phyloP scores from a whole-genome alignment of 2,113 vertebrate genomes.

The Morone chrysops region DNA sequence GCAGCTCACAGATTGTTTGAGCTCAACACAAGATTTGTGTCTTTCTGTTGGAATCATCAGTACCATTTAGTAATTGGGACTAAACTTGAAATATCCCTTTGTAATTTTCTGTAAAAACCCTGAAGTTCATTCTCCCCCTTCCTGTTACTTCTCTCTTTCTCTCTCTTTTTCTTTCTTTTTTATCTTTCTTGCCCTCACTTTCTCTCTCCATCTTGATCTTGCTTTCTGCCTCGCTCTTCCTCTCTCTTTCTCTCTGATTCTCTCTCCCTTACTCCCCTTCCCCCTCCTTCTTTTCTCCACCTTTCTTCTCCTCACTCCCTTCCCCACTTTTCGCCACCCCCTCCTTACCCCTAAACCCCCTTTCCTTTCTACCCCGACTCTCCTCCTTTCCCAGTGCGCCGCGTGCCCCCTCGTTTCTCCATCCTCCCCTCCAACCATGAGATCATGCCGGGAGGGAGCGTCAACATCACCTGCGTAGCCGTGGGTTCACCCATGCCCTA shows the following conservation, averaged over 20 bases:
- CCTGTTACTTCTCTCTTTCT: conserved; percentile 80
- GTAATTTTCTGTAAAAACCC: conserved; percentile 83
- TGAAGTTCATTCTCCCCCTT: conserved; percentile 85
- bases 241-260: conserved; percentile 52
- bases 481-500: conserved; percentile 99
- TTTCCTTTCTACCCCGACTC: conserved; percentile 68
- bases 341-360: conserved; percentile 27
- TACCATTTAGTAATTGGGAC: conserved; percentile 81
- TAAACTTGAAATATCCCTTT: conserved; percentile 84
- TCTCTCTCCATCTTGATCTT: conserved; percentile 48
- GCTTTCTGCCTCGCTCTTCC: conserved; percentile 35
- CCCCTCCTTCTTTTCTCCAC: conserved; percentile 42
- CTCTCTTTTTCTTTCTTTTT: conserved; percentile 58
- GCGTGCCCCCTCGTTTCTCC: conserved; percentile 97
- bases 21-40: conserved; percentile 82
- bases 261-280: conserved; percentile 26
- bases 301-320: conserved; percentile 58
- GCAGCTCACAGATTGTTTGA: conserved; percentile 80
- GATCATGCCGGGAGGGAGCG: conserved; percentile 97
- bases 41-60: conserved; percentile 82
- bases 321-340: conserved; percentile 50
- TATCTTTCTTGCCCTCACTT: conserved; percentile 56
- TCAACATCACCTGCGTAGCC: conserved; percentile 98
- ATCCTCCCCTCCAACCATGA: conserved; percentile 95
- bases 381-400: conserved; percentile 90